Percentiles rank a stretch among this genome's conserved stretches.
Evolutionary conservation across 2,888 invertebrate species (phyloP).

Genomic region (Lasioglossum calceatum): DNA sequence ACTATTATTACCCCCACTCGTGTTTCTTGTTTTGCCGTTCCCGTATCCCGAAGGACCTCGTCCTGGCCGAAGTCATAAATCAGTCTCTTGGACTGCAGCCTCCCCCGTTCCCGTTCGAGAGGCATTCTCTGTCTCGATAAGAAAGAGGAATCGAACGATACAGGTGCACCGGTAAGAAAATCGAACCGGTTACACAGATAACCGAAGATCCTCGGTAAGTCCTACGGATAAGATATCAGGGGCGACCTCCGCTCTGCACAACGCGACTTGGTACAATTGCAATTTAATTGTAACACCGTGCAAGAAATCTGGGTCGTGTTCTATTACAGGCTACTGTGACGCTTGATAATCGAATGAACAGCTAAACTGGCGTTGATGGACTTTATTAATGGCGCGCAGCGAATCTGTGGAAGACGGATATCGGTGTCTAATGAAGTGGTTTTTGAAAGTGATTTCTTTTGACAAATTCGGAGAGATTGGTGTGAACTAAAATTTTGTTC

Average conservation of each 20-base stretch:
- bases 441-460: neutral
- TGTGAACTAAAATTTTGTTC: too few relatives aligned
- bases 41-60: conserved; percentile 62
- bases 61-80: conserved; percentile 71
- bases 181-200: conserved; percentile 28
- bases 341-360: conserved; percentile 28
- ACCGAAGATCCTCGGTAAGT: conserved; percentile 10
- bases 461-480: too few relatives aligned
- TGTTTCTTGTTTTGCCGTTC: conserved; percentile 74
- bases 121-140: conserved; percentile 36
- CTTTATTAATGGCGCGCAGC: conserved; percentile 10
- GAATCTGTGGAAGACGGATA: neutral
- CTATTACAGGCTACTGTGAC: neutral
- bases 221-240: conserved; percentile 25
- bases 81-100: conserved; percentile 55
- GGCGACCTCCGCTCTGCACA: neutral
- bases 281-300: conserved; percentile 19
- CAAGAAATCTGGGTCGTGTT: conserved; percentile 17
- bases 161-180: conserved; percentile 50
- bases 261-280: neutral
- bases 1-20: conserved; percentile 77
- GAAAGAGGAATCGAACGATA: conserved; percentile 53
- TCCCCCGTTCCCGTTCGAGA: conserved; percentile 32
- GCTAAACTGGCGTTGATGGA: neutral
- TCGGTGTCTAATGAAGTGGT: neutral